Evolutionary conservation across 1,140 invertebrate genomes (phyloP), one percentile per base, ranked within the genome.

Genomic region (Brachionus plicatilis): DNA sequence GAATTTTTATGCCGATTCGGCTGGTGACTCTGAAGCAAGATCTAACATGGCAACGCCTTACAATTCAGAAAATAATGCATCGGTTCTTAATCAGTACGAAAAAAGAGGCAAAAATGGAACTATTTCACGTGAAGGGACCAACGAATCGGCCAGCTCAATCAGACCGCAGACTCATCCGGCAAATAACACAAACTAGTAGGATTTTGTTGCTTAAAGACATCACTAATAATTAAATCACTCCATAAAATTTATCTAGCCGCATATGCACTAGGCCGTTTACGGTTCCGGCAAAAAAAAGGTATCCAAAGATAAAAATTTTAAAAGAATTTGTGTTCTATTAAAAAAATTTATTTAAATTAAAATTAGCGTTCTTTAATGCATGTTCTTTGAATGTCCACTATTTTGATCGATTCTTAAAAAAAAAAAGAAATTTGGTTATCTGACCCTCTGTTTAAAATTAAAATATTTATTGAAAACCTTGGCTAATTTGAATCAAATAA

Each of bases 1-100:
- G 12, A 11, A 53, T 20, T 27, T 20, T 20, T 17, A 75, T 45
- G 37, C 43, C n/a, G 37, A 50, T 27, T 76, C 72, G 11, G 43
- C 17, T 29, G 27, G 43, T 20, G 24, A 76, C 5, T 76, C 72
- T 29, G 20, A 47, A 1, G 68, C 68, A 17, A 50, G 72, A 12
- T 50, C 41, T 5, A 76, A 76, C 29, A 24, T 76, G 27, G 20
- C 20, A 50, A 76, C 72, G 11, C 72, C 72, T 20, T 50, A 50
- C 33, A 76, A 76, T 76, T 76, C 72, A 47, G 72, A 76, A 50
- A 76, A 76, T 76, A 76, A 76, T 29, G 24, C 20, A 8, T 76
- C 45, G 5, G 45, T 9, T 27, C 43, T 76, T 27, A 29, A 76
- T 43, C 33, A 72, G 9, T 72, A 72, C 43, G 33, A 72, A 43